Conservation (phyloP, 2,888 invertebrate genomes). For the Pocota personata region DNA sequence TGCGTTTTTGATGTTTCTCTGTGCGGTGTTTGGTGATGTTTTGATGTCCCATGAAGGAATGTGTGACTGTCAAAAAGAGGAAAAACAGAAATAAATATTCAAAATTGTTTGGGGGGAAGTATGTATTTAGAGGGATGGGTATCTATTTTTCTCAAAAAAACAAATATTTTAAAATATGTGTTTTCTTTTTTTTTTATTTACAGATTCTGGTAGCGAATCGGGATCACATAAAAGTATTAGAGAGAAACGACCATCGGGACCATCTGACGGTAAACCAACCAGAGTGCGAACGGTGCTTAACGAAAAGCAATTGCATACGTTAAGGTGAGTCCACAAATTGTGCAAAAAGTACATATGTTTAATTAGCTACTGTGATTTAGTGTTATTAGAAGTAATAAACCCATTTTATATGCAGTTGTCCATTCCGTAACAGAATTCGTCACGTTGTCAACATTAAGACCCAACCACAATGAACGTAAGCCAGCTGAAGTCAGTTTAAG, state of each 20-base stretch:
- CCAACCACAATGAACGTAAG: too few relatives aligned
- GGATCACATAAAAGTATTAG: constrained; percentile 93
- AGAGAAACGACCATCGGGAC: constrained; percentile 83
- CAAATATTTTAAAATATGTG: constrained; percentile 6
- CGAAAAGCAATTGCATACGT: constrained; percentile 98
- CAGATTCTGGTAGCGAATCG: constrained; percentile 96
- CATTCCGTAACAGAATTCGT: too few relatives aligned
- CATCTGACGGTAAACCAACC: constrained; percentile 96
- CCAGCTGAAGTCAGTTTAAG: too few relatives aligned
- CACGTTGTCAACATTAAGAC: too few relatives aligned
- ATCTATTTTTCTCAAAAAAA: not conserved
- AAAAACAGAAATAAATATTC: not conserved
- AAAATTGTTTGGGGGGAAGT: not conserved
- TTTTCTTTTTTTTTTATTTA: constrained; percentile 76
- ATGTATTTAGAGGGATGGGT: not conserved
- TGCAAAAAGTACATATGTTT: too few relatives aligned
- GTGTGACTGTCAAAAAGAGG: constrained; percentile 32
- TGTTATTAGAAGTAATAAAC: too few relatives aligned
- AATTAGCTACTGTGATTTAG: too few relatives aligned
- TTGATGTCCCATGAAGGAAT: constrained; percentile 38
- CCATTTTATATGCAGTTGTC: too few relatives aligned
- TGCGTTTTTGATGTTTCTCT: constrained; percentile 52
- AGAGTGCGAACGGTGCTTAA: constrained; percentile 98
- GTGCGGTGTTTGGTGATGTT: constrained; percentile 27
- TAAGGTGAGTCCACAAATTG: constrained; percentile 85